phyloP scores from a whole-genome alignment of 2,888 invertebrate species.

The Syrista parreyssii region DNA sequence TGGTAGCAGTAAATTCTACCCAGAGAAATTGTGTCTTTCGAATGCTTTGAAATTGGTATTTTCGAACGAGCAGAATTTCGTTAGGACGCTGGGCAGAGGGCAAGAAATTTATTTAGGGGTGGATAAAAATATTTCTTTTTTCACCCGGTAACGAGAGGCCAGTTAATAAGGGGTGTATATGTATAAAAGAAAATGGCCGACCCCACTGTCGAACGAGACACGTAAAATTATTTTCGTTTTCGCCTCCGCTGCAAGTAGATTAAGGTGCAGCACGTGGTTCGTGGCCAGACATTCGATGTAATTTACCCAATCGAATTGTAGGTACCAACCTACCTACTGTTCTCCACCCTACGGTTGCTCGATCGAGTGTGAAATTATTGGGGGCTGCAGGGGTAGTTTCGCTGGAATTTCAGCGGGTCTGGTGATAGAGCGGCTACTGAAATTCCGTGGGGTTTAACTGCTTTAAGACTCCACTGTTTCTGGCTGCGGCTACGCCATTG shows the following conservation, averaged over 20 bases:
- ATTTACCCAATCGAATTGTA: conserved; percentile 17
- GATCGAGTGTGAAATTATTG: conserved; percentile 36
- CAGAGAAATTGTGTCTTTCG: too few species aligned
- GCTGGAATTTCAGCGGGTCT: not conserved
- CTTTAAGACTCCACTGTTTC: not conserved
- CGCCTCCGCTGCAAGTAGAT: conserved; percentile 9
- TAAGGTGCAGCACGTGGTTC: not conserved
- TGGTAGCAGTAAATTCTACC: too few species aligned
- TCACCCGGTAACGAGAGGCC: not conserved
- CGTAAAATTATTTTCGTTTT: conserved; percentile 26
- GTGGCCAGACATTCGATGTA: conserved; percentile 13
- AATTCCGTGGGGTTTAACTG: not conserved
- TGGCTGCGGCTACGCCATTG: not conserved
- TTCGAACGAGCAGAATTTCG: too few species aligned
- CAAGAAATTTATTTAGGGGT: not conserved
- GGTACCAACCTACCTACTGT: conserved; percentile 8
- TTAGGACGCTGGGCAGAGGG: too few species aligned
- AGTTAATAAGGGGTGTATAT: not conserved
- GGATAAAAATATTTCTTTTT: not conserved
- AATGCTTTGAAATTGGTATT: too few species aligned
- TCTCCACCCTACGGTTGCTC: conserved; percentile 15
- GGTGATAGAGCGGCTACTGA: not conserved
- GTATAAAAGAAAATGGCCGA: conserved; percentile 7
- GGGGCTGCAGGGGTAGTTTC: conserved; percentile 29
- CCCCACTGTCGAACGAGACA: conserved; percentile 30